Evolutionary conservation across 2,888 invertebrate species (phyloP).

Genomic region (Druceiella hillmani): DNA sequence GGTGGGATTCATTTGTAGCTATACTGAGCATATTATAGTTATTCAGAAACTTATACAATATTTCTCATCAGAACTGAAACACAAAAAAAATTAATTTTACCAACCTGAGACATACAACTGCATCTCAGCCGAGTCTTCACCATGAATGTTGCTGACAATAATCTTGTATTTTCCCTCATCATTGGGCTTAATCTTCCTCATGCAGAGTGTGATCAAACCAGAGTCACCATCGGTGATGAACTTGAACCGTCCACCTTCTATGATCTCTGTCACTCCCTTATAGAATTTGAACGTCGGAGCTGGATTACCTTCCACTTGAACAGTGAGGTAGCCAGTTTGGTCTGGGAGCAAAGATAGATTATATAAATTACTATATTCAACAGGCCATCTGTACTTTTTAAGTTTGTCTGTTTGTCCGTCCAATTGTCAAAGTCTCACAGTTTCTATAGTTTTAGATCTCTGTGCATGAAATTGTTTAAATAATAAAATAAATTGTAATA

Average conservation of each 20-base stretch:
- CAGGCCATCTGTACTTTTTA: no score
- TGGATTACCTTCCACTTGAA: slow-evolving; percentile 91
- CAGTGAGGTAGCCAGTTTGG: slow-evolving; percentile 87
- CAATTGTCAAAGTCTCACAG: no score
- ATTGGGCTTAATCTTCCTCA: slow-evolving; percentile 92
- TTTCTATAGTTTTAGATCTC: no score
- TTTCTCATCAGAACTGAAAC: no score
- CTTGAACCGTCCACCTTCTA: slow-evolving; percentile 94
- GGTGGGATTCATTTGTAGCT: no score
- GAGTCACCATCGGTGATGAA: slow-evolving; percentile 92
- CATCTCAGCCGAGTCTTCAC: slow-evolving; percentile 94
- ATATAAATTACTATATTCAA: no score
- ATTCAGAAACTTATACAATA: no score
- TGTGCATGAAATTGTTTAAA: no score
- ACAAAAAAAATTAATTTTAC: no score
- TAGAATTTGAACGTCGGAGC: slow-evolving; percentile 94
- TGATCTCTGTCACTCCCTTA: slow-evolving; percentile 88
- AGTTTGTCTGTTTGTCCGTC: no score
- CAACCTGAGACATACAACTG: slow-evolving; percentile 93
- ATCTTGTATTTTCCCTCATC: slow-evolving; percentile 97
- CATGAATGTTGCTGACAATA: slow-evolving; percentile 88
- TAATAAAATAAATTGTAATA: no score
- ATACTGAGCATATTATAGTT: no score
- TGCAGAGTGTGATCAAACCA: slow-evolving; percentile 88
- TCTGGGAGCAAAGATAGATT: slow-evolving; percentile 50